Base-by-base conservation (phyloP, 1,140 invertebrate species). In the Pissodes strobi region DNA sequence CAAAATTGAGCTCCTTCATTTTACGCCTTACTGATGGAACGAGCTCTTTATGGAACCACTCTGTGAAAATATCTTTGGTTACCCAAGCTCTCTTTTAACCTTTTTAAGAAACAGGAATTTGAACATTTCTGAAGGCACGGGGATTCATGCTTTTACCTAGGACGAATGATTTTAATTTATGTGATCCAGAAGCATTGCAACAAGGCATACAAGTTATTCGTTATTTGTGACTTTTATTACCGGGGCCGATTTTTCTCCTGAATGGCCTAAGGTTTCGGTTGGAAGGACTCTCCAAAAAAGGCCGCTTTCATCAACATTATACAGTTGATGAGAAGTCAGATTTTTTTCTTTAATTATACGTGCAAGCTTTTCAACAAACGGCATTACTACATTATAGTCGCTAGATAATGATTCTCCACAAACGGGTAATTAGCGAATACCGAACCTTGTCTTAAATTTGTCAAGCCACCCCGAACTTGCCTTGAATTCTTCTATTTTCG, bases 331-430 rank as follows among this genome's bases (percentile, higher is more conserved):
- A 0, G 34, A 21, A 52, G 27, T 13, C 17, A 63, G 21, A 19
- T 60, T 43, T 25, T 45, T 21, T 55, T 71, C 45, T 41, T 58
- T 22, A n/a, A 67, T 37, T 64, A 51, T 53, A 13, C 45, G 18
- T 10, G n/a, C 19, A 37, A 66, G 62, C 15, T 27, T 63, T 18
- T 43, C n/a, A 12, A 57, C 10, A 58, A 64, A 63, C 27, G 41
- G 49, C 15, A 52, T 6, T 12, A 73, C 71, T 41, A 56, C 67
- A 69, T 57, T 64, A 60, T 41, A 66, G 67, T 77, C 68, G 45
- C 69, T 71, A 51, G 75, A 74, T 43, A 74, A 65, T 70, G 72
- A 75, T 68, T 76, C 74, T 64, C 71, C 74, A 62, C 69, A 70
- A 37, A 73, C 59, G 55, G 67, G 71, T 53, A 76, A 61, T 25